Percentiles rank a stretch among this genome's conserved stretches.
Conservation (phyloP, 2,797 vertebrate species). For the Myiothlypis chrysogaster region DNA sequence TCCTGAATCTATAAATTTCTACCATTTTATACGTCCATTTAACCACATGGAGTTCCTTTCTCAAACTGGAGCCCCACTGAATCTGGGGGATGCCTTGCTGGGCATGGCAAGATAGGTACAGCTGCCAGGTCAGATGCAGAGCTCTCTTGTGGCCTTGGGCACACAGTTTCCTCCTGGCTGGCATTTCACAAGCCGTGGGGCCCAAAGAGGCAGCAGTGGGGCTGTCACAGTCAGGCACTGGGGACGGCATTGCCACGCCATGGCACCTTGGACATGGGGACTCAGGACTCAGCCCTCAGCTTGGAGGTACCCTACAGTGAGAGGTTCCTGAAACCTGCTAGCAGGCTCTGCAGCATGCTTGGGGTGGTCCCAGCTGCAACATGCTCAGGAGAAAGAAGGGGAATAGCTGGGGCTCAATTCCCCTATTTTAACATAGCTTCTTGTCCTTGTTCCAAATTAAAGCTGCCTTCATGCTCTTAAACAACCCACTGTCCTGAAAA, state of each 20-base stretch:
- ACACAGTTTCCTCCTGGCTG: not conserved
- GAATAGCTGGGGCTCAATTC: not conserved
- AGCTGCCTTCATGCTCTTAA: not conserved
- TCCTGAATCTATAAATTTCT: not conserved
- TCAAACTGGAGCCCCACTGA: not conserved
- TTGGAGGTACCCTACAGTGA: not conserved
- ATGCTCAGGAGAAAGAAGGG: not conserved
- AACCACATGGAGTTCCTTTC: not conserved
- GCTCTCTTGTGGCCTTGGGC: not conserved
- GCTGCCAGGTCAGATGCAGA: not conserved
- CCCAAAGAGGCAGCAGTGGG: not conserved
- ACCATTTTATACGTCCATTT: not conserved
- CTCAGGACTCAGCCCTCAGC: rapidly evolving
- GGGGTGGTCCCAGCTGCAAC: rapidly evolving
- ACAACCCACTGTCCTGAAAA: not conserved
- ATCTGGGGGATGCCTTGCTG: not conserved
- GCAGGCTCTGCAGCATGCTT: not conserved
- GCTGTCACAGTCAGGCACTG: rapidly evolving
- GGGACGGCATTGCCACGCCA: rapidly evolving
- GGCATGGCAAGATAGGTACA: rapidly evolving
- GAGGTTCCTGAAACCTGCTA: not conserved
- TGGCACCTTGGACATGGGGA: rapidly evolving
- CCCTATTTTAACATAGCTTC: not conserved
- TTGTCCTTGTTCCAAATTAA: not conserved
- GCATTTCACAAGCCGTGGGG: not conserved